These are phyloP conservation scores for Ametastegia equiseti DNA, from an alignment of 2,888 invertebrate genomes.

Conservation along the genomic window DNA sequence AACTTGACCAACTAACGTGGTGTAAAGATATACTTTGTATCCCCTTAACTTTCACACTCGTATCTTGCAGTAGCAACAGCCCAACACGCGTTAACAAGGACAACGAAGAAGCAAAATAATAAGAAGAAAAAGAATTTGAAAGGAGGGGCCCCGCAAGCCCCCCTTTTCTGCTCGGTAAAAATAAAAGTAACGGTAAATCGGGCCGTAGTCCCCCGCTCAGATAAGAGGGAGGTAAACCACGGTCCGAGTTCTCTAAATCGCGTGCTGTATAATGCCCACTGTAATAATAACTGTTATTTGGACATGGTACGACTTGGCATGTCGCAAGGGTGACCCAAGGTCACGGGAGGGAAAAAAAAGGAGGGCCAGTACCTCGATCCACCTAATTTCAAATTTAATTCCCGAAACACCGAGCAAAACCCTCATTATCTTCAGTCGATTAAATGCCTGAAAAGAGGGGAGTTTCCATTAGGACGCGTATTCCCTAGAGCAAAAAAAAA, in stretches of 20 bases:
- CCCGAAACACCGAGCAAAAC: too few relatives aligned
- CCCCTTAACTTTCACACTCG: slow-evolving; percentile 4
- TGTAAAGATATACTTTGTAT: not conserved
- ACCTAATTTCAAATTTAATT: not conserved
- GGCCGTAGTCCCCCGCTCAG: not conserved
- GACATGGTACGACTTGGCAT: not conserved
- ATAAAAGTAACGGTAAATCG: slow-evolving; percentile 35
- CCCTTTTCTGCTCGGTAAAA: slow-evolving; percentile 16
- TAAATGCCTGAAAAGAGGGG: too few relatives aligned
- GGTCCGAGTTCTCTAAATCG: not conserved
- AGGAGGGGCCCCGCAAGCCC: not conserved
- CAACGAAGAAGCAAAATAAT: not conserved
- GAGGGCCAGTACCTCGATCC: not conserved
- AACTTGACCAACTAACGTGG: not conserved
- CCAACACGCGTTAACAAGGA: not conserved
- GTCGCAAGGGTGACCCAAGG: slow-evolving; percentile 4
- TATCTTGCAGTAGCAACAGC: not conserved
- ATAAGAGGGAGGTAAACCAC: not conserved
- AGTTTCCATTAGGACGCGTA: too few relatives aligned
- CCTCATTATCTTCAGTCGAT: too few relatives aligned
- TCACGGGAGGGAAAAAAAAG: not conserved
- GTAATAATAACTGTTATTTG: slow-evolving; percentile 23
- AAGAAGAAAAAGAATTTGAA: too few relatives aligned
- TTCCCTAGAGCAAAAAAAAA: too few relatives aligned
- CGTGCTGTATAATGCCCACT: not conserved